Conservation (phyloP, 2,113 vertebrate genomes). For the Nothobranchius kuhntae region DNA sequence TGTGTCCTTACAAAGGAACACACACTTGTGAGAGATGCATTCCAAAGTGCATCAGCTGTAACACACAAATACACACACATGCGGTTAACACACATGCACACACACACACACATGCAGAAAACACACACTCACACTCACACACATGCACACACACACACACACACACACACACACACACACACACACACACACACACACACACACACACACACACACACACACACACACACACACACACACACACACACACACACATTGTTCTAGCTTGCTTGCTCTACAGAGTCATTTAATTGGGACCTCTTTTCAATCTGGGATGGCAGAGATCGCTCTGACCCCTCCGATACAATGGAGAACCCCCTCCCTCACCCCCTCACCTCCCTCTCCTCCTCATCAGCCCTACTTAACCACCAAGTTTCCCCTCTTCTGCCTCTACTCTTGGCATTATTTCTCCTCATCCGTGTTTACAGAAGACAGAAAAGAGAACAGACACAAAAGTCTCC, state of each 20-base stretch:
- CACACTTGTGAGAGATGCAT: conserved; percentile 27
- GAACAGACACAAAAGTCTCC: conserved; percentile 37
- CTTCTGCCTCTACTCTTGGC: conserved; percentile 26
- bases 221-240: not conserved
- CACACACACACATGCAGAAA: not conserved
- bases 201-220: not conserved
- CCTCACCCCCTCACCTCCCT: not conserved
- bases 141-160: not conserved
- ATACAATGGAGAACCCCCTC: conserved; percentile 52
- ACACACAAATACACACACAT: conserved; percentile 5
- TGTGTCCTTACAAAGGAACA: conserved; percentile 27
- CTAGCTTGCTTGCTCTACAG: conserved; percentile 75
- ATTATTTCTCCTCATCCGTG: conserved; percentile 39
- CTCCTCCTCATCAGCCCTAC: conserved; percentile 31
- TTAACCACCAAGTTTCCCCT: conserved; percentile 31
- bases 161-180: conserved; percentile 8
- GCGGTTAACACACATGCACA: not conserved
- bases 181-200: too few species aligned
- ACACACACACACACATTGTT: conserved; percentile 26
- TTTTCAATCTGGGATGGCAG: conserved; percentile 72
- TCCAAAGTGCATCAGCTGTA: conserved; percentile 27
- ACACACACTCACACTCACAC: conserved; percentile 7
- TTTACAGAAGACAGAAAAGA: conserved; percentile 54
- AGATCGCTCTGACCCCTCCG: conserved; percentile 75
- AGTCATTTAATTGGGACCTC: conserved; percentile 89